Base-by-base conservation (phyloP, 1,140 invertebrate species). In the Theocolax elegans region DNA sequence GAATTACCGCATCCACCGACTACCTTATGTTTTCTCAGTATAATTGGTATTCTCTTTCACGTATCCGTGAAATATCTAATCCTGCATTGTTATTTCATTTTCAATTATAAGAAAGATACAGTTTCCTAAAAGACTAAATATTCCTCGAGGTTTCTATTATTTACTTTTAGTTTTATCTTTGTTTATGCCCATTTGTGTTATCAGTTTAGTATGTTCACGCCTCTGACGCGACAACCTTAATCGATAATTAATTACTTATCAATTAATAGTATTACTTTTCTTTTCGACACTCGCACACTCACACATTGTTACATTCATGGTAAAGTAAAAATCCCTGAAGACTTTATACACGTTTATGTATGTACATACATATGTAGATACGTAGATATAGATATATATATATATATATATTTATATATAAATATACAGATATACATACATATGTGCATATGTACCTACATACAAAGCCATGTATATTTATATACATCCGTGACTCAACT, bases 321-420 rank as follows among this genome's bases (percentile, higher is more conserved):
- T 81, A 81, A 84, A 80, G 75, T 83, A 82, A 80, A 80, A 83
- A 80, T 84, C 80, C 79, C 80, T 81, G 80, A 83, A 76, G 77
- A 74, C 77, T 76, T 80, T 78, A 78, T n/a, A n/a, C n/a, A n/a
- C n/a, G n/a, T n/a, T n/a, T n/a, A n/a, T n/a, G n/a, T n/a, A n/a
- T n/a, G n/a, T n/a, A n/a, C n/a, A n/a, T n/a, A n/a, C n/a, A n/a
- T n/a, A n/a, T n/a, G n/a, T n/a, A n/a, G n/a, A n/a, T n/a, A n/a
- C n/a, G n/a, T n/a, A n/a, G n/a, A n/a, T n/a, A n/a, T n/a, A n/a
- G n/a, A n/a, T n/a, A n/a, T n/a, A n/a, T n/a, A n/a, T n/a, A n/a
- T n/a, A n/a, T n/a, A n/a, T n/a, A n/a, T n/a, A n/a, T n/a, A n/a
- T n/a, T n/a, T n/a, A n/a, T n/a, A n/a, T n/a, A n/a, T n/a, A n/a